These are phyloP conservation scores for Orthonevra nobilis DNA, from an alignment of 2,888 invertebrate genomes.

Conservation along the genomic window DNA sequence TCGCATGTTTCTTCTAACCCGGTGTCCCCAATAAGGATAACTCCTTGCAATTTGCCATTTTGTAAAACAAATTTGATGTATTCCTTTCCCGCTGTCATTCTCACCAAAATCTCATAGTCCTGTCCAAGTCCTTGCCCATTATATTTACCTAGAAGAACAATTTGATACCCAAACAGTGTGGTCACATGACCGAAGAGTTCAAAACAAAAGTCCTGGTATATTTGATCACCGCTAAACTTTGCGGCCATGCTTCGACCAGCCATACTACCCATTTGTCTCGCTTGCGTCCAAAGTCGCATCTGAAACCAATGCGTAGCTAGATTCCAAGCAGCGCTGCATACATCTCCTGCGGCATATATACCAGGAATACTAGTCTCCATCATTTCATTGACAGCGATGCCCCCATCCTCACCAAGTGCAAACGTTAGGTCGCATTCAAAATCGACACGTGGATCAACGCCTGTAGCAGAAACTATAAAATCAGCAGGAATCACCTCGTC, in stretches of 20 bases:
- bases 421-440: conserved; percentile 82
- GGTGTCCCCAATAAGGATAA: conserved; percentile 97
- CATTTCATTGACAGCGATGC: conserved; percentile 90
- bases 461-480: conserved; percentile 96
- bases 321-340: conserved; percentile 91
- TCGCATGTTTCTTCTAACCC: conserved; percentile 99
- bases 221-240: conserved; percentile 82
- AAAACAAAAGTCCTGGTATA: conserved; percentile 96
- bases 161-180: conserved; percentile 95
- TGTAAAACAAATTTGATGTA: conserved; percentile 94
- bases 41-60: conserved; percentile 93
- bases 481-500: conserved; percentile 86
- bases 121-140: conserved; percentile 93
- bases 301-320: conserved; percentile 92
- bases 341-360: conserved; percentile 98
- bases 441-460: conserved; percentile 88
- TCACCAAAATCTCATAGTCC: conserved; percentile 90
- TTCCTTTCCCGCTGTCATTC: conserved; percentile 90
- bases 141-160: conserved; percentile 93
- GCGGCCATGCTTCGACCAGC: conserved; percentile 93
- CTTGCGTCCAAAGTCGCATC: conserved; percentile 98
- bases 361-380: conserved; percentile 89
- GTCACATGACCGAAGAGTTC: conserved; percentile 99
- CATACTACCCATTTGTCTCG: conserved; percentile 97
- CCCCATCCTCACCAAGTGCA: conserved; percentile 86